A percentile compares a stretch with the other conserved stretches of the same genome.
Evolutionary conservation across 2,888 invertebrate genomes (phyloP).

Genomic region (Tetanocera ferruginea): DNA sequence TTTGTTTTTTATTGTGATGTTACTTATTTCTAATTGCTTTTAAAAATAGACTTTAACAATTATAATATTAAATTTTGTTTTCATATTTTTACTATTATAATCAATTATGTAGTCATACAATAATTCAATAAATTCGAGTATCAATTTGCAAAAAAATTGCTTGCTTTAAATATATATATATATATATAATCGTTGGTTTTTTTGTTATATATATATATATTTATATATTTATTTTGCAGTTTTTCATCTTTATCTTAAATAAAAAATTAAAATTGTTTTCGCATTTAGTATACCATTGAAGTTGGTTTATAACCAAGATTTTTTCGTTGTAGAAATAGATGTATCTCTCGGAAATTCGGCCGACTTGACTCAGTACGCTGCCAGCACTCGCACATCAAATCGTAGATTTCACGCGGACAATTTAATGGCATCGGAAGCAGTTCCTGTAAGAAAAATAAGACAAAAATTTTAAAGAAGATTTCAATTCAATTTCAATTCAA

Average conservation of each 20-base stretch:
- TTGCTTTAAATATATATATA: neutral
- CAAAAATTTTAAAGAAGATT: neutral
- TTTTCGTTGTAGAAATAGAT: slow-evolving; percentile 85
- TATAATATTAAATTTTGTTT: slow-evolving; percentile 15
- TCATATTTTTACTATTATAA: slow-evolving; percentile 42
- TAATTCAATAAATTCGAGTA: slow-evolving; percentile 44
- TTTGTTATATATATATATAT: neutral
- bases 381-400: slow-evolving; percentile 90
- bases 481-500: slow-evolving; percentile 2
- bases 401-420: slow-evolving; percentile 88
- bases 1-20: slow-evolving; percentile 23
- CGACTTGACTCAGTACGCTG: slow-evolving; percentile 82
- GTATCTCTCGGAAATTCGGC: slow-evolving; percentile 87
- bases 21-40: slow-evolving; percentile 37
- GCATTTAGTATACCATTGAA: slow-evolving; percentile 59
- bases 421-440: slow-evolving; percentile 79
- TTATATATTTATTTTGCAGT: neutral
- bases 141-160: slow-evolving; percentile 22
- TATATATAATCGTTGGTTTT: slow-evolving; percentile 47
- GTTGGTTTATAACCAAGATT: slow-evolving; percentile 74
- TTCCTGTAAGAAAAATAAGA: slow-evolving; percentile 65
- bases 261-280: neutral
- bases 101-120: slow-evolving; percentile 39
- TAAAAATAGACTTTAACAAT: slow-evolving; percentile 17
- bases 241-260: neutral